These are phyloP conservation scores for Brachionus angularis DNA, from an alignment of 1,140 invertebrate species.

Conservation along the genomic window DNA sequence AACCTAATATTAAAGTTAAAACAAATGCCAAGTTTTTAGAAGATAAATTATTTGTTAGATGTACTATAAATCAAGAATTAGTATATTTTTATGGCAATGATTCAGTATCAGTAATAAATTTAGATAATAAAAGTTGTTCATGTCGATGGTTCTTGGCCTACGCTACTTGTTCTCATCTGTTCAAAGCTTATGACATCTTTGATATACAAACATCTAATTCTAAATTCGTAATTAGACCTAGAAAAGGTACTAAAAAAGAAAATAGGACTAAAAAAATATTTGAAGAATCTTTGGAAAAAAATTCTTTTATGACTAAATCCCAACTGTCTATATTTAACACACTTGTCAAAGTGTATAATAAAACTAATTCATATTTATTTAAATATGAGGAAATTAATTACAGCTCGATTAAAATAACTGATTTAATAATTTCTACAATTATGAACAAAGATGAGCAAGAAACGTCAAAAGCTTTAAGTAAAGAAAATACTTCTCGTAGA, in stretches of 20 bases:
- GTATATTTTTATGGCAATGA: neutral
- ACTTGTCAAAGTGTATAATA: neutral
- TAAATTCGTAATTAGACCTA: neutral
- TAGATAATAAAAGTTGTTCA: neutral
- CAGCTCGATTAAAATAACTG: no score
- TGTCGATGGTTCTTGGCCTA: neutral
- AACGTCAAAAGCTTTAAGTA: no score
- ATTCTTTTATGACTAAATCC: neutral
- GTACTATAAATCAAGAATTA: neutral
- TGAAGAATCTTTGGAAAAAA: neutral
- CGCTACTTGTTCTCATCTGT: neutral
- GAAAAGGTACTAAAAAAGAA: neutral
- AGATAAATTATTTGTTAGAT: neutral
- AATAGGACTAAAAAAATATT: neutral
- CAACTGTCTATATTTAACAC: neutral
- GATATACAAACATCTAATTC: neutral
- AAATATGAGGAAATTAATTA: no score
- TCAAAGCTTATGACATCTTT: neutral
- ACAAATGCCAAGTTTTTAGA: neutral
- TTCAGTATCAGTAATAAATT: neutral
- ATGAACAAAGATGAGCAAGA: no score
- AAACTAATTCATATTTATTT: neutral
- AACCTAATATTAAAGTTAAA: neutral
- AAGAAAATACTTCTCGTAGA: no score
- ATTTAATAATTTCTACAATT: no score